Conservation (phyloP, 1,140 invertebrate genomes). For the fruit fly (Drosophila melanogaster) region DNA sequence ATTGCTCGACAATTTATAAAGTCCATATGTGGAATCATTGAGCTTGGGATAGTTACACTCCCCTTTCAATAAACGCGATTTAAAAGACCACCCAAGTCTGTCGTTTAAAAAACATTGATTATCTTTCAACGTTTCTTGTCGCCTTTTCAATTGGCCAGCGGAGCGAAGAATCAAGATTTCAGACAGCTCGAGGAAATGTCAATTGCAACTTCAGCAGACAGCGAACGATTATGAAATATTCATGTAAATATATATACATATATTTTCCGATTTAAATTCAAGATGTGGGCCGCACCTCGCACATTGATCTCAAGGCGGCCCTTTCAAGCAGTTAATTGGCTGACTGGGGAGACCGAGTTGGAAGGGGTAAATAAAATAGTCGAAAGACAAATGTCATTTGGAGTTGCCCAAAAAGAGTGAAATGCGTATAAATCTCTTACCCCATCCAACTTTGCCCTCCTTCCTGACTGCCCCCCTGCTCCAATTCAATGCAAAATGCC, state of each 20-base stretch:
- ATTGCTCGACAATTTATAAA: conserved; percentile 23
- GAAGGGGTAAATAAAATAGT: conserved; percentile 24
- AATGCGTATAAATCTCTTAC: conserved; percentile 16
- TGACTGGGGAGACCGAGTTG: conserved; percentile 12
- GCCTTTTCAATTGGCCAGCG: conserved; percentile 22
- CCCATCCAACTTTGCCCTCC: conserved; percentile 33
- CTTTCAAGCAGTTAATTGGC: conserved; percentile 48
- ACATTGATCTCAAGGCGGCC: conserved; percentile 24
- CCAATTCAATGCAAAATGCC: conserved; percentile 69
- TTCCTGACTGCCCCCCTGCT: conserved; percentile 8
- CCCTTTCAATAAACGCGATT: not conserved
- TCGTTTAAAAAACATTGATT: conserved; percentile 20
- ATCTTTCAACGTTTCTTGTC: conserved; percentile 11
- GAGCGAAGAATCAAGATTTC: conserved; percentile 10
- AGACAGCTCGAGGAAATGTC: conserved; percentile 33
- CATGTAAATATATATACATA: not conserved
- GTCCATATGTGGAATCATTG: not conserved
- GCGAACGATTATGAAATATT: conserved; percentile 50
- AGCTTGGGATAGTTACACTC: conserved; percentile 12
- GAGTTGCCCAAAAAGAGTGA: conserved; percentile 42
- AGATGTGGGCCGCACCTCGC: conserved; percentile 44
- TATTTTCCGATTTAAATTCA: conserved; percentile 37
- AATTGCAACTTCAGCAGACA: conserved; percentile 41
- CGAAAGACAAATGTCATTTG: conserved; percentile 34
- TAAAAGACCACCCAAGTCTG: conserved; percentile 13